phyloP scores from a whole-genome alignment of 64 coral and sea anemone species.

The Stichodactyla mertensii region DNA sequence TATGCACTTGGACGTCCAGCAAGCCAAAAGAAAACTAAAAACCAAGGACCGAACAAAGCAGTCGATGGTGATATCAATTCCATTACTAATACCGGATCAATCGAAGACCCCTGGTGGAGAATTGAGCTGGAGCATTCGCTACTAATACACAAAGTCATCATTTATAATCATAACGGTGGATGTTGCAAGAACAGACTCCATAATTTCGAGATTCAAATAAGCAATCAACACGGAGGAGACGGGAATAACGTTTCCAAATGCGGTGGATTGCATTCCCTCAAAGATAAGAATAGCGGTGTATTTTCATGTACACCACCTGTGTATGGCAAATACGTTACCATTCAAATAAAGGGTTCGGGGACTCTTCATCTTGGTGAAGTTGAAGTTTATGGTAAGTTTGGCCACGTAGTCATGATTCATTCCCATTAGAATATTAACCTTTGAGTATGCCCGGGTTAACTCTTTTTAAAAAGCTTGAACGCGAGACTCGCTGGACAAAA shows the following conservation, averaged over 20 bases:
- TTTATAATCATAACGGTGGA: not conserved
- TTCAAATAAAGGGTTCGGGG: not conserved
- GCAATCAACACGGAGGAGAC: not conserved
- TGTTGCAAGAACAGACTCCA: not conserved
- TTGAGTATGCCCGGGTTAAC: too few species aligned
- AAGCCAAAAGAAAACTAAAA: not conserved
- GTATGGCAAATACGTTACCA: not conserved
- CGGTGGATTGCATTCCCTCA: not conserved
- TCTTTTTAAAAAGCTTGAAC: not conserved
- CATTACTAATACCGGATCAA: not conserved
- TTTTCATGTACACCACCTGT: not conserved
- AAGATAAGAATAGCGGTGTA: not conserved
- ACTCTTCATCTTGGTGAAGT: not conserved
- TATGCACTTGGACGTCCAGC: not conserved
- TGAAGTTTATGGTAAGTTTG: not conserved
- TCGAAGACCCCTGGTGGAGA: constrained; percentile 4
- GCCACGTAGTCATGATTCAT: not conserved
- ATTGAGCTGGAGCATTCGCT: not conserved
- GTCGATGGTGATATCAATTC: constrained; percentile 3
- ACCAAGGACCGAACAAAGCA: not conserved
- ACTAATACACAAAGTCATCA: not conserved
- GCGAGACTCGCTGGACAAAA: too few species aligned
- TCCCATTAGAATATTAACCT: too few species aligned
- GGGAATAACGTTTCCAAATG: not conserved
- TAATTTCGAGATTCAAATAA: not conserved